Conservation (phyloP, 1,140 invertebrate species). For the Anadara kagoshimensis region DNA sequence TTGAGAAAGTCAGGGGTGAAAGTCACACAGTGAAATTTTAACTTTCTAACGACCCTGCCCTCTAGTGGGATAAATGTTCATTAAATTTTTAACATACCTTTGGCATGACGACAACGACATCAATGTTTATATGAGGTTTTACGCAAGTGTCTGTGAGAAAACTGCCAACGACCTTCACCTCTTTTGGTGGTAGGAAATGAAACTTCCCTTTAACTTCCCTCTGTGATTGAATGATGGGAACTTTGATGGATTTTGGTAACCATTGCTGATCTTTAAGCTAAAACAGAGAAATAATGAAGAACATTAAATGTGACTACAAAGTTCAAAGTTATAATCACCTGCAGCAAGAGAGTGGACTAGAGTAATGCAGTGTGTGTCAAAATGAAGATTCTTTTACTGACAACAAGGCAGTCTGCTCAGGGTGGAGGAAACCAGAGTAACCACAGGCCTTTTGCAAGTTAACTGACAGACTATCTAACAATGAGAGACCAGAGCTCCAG, state of each 20-base stretch:
- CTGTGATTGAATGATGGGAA: conserved; percentile 46
- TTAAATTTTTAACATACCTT: conserved; percentile 44
- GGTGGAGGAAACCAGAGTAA: too few relatives aligned
- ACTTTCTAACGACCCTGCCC: too few relatives aligned
- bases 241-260: conserved; percentile 42
- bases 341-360: neutral
- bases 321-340: neutral
- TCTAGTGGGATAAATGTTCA: too few relatives aligned
- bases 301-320: neutral
- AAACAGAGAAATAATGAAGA: conserved; percentile 18
- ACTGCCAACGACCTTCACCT: conserved; percentile 58
- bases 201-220: conserved; percentile 50
- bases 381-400: too few relatives aligned
- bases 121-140: conserved; percentile 51
- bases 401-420: too few relatives aligned
- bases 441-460: too few relatives aligned
- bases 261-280: conserved; percentile 51
- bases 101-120: conserved; percentile 62
- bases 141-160: conserved; percentile 47
- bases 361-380: too few relatives aligned
- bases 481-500: too few relatives aligned
- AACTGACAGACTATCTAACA: too few relatives aligned
- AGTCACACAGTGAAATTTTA: too few relatives aligned
- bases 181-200: conserved; percentile 57
- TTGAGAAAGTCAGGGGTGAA: too few relatives aligned